phyloP scores from a whole-genome alignment of 2,888 invertebrate genomes.

The Andrena dorsata region DNA sequence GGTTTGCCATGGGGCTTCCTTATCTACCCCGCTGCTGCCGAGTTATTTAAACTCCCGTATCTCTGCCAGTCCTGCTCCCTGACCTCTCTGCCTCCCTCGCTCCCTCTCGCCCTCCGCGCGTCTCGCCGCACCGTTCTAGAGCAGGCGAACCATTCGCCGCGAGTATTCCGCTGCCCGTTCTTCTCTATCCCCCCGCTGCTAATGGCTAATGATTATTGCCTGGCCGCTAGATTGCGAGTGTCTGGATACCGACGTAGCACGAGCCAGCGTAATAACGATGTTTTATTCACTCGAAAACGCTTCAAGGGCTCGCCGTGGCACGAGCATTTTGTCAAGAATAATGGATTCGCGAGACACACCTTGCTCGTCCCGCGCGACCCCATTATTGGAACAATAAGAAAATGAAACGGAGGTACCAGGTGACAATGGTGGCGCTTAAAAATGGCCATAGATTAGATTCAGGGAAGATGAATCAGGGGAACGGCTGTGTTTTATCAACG shows the following conservation, averaged over 20 bases:
- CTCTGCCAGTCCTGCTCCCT: constrained; percentile 60
- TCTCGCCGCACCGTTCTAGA: not conserved
- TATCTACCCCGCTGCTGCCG: constrained; percentile 67
- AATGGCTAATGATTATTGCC: constrained; percentile 71
- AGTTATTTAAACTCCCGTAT: constrained; percentile 78
- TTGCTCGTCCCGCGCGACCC: not conserved
- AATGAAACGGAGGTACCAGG: not conserved
- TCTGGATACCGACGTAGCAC: constrained; percentile 33
- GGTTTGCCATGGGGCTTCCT: constrained; percentile 68
- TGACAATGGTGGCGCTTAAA: constrained; percentile 11
- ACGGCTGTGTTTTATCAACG: not conserved
- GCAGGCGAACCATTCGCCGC: constrained; percentile 37
- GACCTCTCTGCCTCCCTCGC: constrained; percentile 26
- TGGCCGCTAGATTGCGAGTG: constrained; percentile 46
- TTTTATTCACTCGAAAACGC: constrained; percentile 52
- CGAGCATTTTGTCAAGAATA: constrained; percentile 36
- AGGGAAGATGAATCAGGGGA: not conserved
- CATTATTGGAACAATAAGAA: constrained; percentile 17
- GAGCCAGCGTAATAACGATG: constrained; percentile 38
- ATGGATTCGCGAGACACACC: constrained; percentile 14
- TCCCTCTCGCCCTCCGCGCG: constrained; percentile 12
- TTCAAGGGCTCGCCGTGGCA: constrained; percentile 1
- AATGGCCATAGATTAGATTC: constrained; percentile 7
- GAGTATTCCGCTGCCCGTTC: constrained; percentile 48
- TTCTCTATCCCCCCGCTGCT: constrained; percentile 40